These are phyloP conservation scores for Antennarius maculatus DNA, from an alignment of 2,797 vertebrate genomes.

Conservation along the genomic window DNA sequence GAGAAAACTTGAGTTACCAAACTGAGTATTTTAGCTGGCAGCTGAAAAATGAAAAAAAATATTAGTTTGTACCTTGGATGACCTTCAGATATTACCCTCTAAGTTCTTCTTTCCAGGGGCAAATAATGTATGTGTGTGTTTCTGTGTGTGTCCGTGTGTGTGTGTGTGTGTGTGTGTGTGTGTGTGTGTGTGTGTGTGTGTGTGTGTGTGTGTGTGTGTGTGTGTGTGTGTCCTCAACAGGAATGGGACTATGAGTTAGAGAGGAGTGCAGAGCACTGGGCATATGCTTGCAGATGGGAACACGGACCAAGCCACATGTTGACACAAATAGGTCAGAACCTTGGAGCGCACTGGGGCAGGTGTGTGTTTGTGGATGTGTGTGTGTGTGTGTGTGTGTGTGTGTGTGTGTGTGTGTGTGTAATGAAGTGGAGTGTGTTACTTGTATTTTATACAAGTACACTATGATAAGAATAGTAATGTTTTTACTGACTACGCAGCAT, in stretches of 20 bases:
- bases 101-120: neutral
- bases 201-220: conserved; percentile 7
- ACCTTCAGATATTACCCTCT: neutral
- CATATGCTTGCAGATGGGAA: conserved; percentile 91
- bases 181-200: conserved; percentile 10
- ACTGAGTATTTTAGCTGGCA: neutral
- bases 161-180: conserved; percentile 7
- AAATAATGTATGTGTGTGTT: conserved; percentile 2
- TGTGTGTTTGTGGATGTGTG: conserved; percentile 84
- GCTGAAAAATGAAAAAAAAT: conserved; percentile 2
- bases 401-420: conserved; percentile 67
- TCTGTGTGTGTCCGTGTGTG: neutral
- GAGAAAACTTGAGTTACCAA: conserved; percentile 6
- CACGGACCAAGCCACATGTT: conserved; percentile 93
- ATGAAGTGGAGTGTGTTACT: neutral
- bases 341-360: conserved; percentile 98
- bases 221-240: conserved; percentile 68
- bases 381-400: conserved; percentile 74
- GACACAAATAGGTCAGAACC: conserved; percentile 96
- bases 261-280: conserved; percentile 94
- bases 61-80: neutral
- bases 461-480: neutral
- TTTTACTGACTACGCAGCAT: neutral
- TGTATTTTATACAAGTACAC: neutral
- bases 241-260: conserved; percentile 95